Conservation (phyloP, 2,888 invertebrate species). For the Syrphus vitripennis region DNA sequence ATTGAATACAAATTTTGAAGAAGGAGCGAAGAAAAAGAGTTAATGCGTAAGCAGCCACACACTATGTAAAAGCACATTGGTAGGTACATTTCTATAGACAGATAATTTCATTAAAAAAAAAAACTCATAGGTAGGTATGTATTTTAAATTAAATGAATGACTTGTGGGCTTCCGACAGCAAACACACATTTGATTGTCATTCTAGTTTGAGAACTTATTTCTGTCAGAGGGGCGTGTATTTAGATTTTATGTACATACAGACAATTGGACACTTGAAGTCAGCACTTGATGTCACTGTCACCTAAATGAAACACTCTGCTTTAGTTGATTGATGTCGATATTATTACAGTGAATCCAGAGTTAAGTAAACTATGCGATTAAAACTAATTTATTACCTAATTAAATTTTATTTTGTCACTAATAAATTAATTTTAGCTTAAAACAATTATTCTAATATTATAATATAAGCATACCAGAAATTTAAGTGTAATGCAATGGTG, state of each 20-base stretch:
- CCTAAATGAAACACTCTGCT: neutral
- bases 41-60: neutral
- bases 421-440: too few species aligned
- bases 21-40: neutral
- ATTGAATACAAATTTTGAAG: constrained; percentile 8
- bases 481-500: too few species aligned
- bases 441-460: too few species aligned
- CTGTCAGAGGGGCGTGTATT: neutral
- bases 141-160: constrained; percentile 55
- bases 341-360: too few species aligned
- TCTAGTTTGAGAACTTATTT: constrained; percentile 13
- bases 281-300: neutral
- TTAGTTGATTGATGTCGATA: neutral
- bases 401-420: too few species aligned
- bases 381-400: too few species aligned
- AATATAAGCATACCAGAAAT: too few species aligned
- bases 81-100: neutral
- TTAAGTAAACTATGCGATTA: too few species aligned
- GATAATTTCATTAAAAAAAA: constrained; percentile 14
- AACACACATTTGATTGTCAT: constrained; percentile 57
- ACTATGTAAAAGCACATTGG: neutral
- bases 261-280: neutral
- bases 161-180: constrained; percentile 66
- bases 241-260: constrained; percentile 2
- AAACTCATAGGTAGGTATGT: too few species aligned